Base-by-base conservation (phyloP, 2,888 invertebrate species). In the Tiliacea aurago region DNA sequence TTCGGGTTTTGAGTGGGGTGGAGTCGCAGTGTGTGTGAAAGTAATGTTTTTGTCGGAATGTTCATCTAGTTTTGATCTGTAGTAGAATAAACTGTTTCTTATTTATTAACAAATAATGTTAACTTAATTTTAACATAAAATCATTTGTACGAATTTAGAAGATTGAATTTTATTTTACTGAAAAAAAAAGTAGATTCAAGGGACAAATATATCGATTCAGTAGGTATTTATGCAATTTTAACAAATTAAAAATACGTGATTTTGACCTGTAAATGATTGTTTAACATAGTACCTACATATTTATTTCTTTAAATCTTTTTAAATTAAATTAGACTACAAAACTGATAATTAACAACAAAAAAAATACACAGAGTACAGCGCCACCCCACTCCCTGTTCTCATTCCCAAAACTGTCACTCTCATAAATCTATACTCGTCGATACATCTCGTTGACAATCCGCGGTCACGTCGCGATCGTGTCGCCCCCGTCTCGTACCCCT, bases 401-500 rank as follows among this genome's bases (percentile, higher is more conserved):
- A 59, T 47, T 55, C 61, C 61, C 56, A 66, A 78, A 83, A 70
- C 69, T 76, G 75, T 74, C 64, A 70, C 53, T 67, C 74, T 76
- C 76, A 84, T 87, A 83, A 83, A 85, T 83, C 81, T 76, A 69
- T 59, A 78, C 66, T 82, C 82, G 76, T 83, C 86, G 84, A 86
- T 86, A 85, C 86, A 83, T 85, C 73, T 79, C 81, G 81, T 66
- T 80, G 81, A 76, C 75, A 84, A 78, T 78, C 72, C 77, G 78
- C 74, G 86, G 87, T 83, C 84, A 70, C 72, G 73, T 82, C 79
- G 78, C 68, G 87, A 83, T 81, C 77, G 73, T 69, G 68, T 71
- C 71, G 70, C 63, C 72, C 76, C 72, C 77, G 73, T 73, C 58
- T 78, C 74, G 76, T 70, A 74, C 76, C 78, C 67, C 71, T 67